phyloP scores from a whole-genome alignment of 2,888 invertebrate genomes.

The Hylaea fasciaria region DNA sequence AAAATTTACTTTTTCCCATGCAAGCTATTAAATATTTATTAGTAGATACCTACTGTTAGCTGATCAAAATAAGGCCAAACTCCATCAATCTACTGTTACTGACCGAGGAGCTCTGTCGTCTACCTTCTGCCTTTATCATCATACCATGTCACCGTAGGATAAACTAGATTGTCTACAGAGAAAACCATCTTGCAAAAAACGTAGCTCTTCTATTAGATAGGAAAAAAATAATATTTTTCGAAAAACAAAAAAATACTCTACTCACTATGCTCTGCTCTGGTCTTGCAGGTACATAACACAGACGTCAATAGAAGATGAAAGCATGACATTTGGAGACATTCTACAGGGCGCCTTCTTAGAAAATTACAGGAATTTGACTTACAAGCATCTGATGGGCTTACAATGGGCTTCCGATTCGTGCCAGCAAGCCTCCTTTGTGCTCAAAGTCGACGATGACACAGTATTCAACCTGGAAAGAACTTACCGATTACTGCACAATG shows the following conservation, averaged over 20 bases:
- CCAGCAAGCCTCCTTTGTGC: slow-evolving; percentile 84
- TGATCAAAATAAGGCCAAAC: too few species aligned
- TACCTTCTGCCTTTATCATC: too few species aligned
- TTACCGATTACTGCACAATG: slow-evolving; percentile 50
- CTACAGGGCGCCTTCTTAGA: slow-evolving; percentile 91
- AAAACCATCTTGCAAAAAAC: too few species aligned
- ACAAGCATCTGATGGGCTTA: slow-evolving; percentile 93
- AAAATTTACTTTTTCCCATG: too few species aligned
- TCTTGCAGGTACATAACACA: slow-evolving; percentile 76
- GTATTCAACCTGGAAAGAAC: slow-evolving; percentile 88
- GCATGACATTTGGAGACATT: slow-evolving; percentile 87
- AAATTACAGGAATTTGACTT: slow-evolving; percentile 91
- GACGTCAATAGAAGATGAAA: slow-evolving; percentile 86
- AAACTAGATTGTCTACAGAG: too few species aligned
- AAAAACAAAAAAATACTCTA: not conserved
- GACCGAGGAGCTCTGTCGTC: too few species aligned
- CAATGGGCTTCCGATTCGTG: slow-evolving; percentile 89
- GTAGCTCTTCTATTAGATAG: too few species aligned
- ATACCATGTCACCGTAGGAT: too few species aligned
- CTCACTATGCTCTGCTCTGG: not conserved
- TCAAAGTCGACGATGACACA: slow-evolving; percentile 94
- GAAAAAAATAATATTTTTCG: too few species aligned
- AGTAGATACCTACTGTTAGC: too few species aligned
- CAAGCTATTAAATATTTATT: too few species aligned
- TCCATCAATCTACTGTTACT: too few species aligned